These are phyloP conservation scores for Cheilinus undulatus DNA, from an alignment of 2,113 vertebrate species.

Conservation along the genomic window DNA sequence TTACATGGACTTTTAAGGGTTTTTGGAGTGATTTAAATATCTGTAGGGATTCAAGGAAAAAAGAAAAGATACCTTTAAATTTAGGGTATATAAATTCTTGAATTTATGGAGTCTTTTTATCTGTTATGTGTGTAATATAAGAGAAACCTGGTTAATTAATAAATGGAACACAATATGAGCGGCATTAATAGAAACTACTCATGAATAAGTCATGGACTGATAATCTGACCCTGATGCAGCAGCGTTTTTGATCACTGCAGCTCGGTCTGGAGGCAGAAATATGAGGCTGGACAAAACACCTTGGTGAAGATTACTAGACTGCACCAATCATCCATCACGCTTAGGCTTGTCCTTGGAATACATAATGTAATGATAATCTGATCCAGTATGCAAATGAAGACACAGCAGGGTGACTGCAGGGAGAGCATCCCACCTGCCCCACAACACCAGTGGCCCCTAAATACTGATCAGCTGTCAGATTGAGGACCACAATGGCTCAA, in stretches of 20 bases:
- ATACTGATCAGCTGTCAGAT: constrained; percentile 33
- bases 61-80: too few species aligned
- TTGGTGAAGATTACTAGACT: constrained; percentile 59
- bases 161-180: background rate
- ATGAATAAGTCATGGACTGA: background rate
- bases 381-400: constrained; percentile 63
- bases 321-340: constrained; percentile 67
- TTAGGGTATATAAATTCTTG: too few species aligned
- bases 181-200: background rate
- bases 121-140: too few species aligned
- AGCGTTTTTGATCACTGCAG: constrained; percentile 30
- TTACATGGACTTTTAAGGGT: too few species aligned
- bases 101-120: too few species aligned
- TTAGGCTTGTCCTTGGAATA: constrained; percentile 63
- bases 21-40: too few species aligned
- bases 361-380: constrained; percentile 71
- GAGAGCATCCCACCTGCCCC: constrained; percentile 33
- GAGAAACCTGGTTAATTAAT: background rate
- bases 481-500: background rate
- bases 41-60: too few species aligned
- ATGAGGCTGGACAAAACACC: constrained; percentile 54
- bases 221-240: constrained; percentile 41
- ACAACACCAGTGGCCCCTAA: constrained; percentile 12
- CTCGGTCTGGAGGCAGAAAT: constrained; percentile 1
- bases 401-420: constrained; percentile 41